A percentile compares a stretch with the other conserved stretches of the same genome.
Conservation (phyloP, 2,888 invertebrate genomes). For the Aporophyla nigra region DNA sequence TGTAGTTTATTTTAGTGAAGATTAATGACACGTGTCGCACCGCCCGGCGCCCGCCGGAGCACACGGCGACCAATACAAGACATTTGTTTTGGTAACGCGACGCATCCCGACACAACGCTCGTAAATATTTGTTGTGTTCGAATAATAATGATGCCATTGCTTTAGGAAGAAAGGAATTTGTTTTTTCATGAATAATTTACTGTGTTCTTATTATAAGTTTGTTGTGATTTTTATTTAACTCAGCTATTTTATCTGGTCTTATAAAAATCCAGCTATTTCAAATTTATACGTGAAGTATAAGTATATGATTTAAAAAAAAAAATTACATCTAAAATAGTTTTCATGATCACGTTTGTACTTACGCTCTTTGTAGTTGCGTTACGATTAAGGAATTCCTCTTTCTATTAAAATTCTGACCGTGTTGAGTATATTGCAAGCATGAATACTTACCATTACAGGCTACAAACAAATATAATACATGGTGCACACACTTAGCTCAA, state of each 20-base stretch:
- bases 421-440: not conserved
- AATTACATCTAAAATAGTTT: not conserved
- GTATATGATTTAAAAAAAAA: not conserved
- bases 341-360: not conserved
- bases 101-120: not conserved
- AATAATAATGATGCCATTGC: not conserved
- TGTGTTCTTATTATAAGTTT: not conserved
- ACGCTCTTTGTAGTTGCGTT: not conserved
- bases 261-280: not conserved
- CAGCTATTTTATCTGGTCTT: not conserved
- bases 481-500: not conserved
- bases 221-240: constrained; percentile 9
- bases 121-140: constrained; percentile 25
- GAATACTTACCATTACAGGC: not conserved
- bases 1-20: constrained; percentile 36
- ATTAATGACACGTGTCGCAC: constrained; percentile 35
- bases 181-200: constrained; percentile 6
- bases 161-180: not conserved
- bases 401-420: not conserved
- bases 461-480: no score
- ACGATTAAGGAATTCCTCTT: not conserved
- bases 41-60: not conserved
- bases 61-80: not conserved
- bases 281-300: not conserved
- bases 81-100: not conserved